Evolutionary conservation across 2,113 vertebrate species (phyloP).

Genomic region (Lasiurus cinereus): DNA sequence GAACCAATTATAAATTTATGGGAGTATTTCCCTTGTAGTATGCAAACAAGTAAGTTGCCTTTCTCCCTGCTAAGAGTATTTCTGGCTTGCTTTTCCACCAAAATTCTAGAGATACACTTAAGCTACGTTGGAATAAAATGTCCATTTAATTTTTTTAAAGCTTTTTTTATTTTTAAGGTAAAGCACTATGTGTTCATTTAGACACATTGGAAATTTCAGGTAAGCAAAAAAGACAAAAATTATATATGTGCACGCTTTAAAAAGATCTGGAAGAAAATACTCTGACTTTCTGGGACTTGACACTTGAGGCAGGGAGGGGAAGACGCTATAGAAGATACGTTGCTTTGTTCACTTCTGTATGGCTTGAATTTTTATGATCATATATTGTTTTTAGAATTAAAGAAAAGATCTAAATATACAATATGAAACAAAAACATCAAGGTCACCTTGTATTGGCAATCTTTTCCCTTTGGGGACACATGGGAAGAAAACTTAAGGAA

Average conservation of each 20-base stretch:
- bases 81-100: not conserved
- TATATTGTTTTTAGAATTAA: slow-evolving; percentile 15
- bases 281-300: not conserved
- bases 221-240: not conserved
- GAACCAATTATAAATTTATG: slow-evolving; percentile 13
- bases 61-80: not conserved
- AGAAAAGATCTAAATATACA: not conserved
- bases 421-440: not conserved
- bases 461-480: not conserved
- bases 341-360: not conserved
- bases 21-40: slow-evolving; percentile 40
- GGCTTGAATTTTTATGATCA: slow-evolving; percentile 37
- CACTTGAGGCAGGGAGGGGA: not conserved
- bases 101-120: slow-evolving; percentile 43
- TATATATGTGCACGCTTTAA: not conserved
- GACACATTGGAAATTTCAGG: not conserved
- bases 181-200: not conserved
- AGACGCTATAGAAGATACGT: not conserved
- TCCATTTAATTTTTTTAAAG: not conserved
- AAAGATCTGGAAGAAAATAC: not conserved
- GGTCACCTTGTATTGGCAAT: not conserved
- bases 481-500: not conserved
- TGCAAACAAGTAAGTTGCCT: slow-evolving; percentile 3
- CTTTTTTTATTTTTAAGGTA: not conserved
- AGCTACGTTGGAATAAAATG: slow-evolving; percentile 6